Conservation (phyloP, 2,888 invertebrate species). For the Hirudinaria manillensis region DNA sequence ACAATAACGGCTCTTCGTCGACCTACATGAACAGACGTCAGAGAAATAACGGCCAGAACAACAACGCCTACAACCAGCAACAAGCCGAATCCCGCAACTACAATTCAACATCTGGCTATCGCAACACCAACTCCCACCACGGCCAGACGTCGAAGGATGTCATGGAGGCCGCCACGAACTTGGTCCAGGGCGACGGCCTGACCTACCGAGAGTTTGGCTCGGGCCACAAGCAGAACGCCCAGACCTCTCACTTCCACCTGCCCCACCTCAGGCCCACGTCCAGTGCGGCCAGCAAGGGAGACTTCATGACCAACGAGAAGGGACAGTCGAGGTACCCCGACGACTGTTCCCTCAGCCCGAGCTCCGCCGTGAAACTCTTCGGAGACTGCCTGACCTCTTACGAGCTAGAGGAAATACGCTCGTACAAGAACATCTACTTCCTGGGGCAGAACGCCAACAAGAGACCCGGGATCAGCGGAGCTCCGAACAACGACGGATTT, state of each 20-base stretch:
- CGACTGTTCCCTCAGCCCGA: constrained; percentile 59
- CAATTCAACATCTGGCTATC: neutral
- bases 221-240: constrained; percentile 14
- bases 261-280: constrained; percentile 29
- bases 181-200: constrained; percentile 8
- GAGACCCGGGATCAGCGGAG: constrained; percentile 63
- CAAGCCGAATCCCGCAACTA: neutral
- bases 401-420: constrained; percentile 92
- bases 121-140: constrained; percentile 6
- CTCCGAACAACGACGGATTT: constrained; percentile 35
- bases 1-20: constrained; percentile 22
- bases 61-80: constrained; percentile 19
- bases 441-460: constrained; percentile 91
- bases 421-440: constrained; percentile 77
- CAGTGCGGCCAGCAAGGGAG: constrained; percentile 31
- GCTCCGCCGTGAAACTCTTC: constrained; percentile 56
- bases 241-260: constrained; percentile 24
- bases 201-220: constrained; percentile 5
- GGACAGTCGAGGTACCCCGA: neutral
- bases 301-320: neutral
- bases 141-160: neutral
- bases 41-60: constrained; percentile 18
- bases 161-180: neutral
- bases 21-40: constrained; percentile 12
- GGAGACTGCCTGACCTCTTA: constrained; percentile 80